Conservation (phyloP, 2,797 vertebrate species). For the Myripristis jacobus region DNA sequence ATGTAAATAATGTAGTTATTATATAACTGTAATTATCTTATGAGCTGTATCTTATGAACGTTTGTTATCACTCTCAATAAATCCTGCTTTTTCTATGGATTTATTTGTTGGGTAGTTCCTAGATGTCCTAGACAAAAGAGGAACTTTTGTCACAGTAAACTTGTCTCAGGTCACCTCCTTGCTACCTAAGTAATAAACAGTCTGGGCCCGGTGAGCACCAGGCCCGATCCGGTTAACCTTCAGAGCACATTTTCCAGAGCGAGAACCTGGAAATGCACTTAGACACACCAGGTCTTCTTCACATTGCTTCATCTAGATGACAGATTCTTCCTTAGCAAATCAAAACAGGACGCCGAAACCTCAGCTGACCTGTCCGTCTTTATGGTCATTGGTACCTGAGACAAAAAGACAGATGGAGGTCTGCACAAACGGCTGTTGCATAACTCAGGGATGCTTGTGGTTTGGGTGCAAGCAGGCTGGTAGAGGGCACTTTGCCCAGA, state of each 20-base stretch:
- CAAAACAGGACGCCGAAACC: constrained; percentile 58
- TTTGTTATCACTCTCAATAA: constrained; percentile 42
- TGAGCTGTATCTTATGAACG: not conserved
- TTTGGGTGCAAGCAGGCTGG: constrained; percentile 50
- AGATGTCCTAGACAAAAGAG: not conserved
- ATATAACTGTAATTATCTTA: constrained; percentile 2
- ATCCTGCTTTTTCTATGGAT: constrained; percentile 27
- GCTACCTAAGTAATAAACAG: constrained; percentile 34
- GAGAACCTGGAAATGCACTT: constrained; percentile 67
- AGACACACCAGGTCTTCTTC: constrained; percentile 44
- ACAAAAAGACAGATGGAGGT: constrained; percentile 60
- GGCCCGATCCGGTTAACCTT: constrained; percentile 5
- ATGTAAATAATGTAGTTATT: not conserved
- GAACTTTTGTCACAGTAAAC: not conserved
- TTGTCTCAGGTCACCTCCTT: constrained; percentile 2
- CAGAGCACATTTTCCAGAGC: constrained; percentile 45
- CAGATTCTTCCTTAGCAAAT: constrained; percentile 48
- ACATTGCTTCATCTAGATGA: constrained; percentile 55
- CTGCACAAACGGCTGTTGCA: constrained; percentile 60
- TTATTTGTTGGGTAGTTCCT: constrained; percentile 4
- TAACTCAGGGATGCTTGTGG: constrained; percentile 69
- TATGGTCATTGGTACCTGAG: constrained; percentile 39
- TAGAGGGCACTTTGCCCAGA: constrained; percentile 46
- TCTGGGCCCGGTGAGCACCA: constrained; percentile 32
- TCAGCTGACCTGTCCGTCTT: constrained; percentile 53